Evolutionary conservation across 2,113 vertebrate species (phyloP).

Genomic region (Brevimyrus niger): DNA sequence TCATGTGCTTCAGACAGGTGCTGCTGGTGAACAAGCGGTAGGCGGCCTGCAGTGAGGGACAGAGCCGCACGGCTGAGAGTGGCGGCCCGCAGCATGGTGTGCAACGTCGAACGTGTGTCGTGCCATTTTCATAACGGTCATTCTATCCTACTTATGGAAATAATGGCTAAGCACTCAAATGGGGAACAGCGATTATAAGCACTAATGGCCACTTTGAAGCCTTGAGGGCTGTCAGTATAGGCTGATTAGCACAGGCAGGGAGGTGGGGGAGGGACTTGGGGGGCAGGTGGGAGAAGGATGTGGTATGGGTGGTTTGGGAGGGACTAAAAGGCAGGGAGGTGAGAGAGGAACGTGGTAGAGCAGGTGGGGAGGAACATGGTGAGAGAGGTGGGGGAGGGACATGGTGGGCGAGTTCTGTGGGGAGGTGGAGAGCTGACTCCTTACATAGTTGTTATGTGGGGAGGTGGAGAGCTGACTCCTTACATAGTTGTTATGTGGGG

Average conservation of each 20-base stretch:
- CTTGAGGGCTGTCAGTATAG: background rate
- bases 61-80: background rate
- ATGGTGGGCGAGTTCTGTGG: too few relatives aligned
- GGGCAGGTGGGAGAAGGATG: background rate
- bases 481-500: too few relatives aligned
- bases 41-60: conserved; percentile 59
- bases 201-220: background rate
- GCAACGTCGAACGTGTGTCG: background rate
- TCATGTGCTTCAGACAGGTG: conserved; percentile 85
- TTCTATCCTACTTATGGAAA: background rate
- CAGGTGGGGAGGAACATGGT: too few relatives aligned
- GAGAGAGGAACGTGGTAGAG: background rate
- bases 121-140: background rate
- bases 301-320: background rate
- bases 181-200: background rate
- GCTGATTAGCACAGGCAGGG: background rate
- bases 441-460: too few relatives aligned
- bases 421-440: too few relatives aligned
- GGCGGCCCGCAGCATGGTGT: background rate
- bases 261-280: background rate
- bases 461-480: too few relatives aligned
- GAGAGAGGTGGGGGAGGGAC: background rate
- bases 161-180: background rate
- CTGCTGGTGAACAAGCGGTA: conserved; percentile 84
- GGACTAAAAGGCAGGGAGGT: too few relatives aligned